phyloP scores from a whole-genome alignment of 1,140 invertebrate genomes.

The Zaprionus vittiger region DNA sequence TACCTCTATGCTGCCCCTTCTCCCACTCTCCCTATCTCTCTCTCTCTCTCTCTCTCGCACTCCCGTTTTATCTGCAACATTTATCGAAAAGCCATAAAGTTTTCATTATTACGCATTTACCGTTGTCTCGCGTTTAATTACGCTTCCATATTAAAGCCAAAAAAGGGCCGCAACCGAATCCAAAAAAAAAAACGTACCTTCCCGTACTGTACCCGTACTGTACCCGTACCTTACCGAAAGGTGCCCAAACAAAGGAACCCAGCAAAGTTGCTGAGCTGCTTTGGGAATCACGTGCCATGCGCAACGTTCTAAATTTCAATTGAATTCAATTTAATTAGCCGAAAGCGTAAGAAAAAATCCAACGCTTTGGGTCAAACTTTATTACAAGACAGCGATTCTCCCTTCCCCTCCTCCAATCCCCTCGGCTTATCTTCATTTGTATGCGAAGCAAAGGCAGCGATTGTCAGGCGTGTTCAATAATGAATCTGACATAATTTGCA shows the following conservation, averaged over 20 bases:
- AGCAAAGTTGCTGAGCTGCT: slow-evolving; percentile 26
- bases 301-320: slow-evolving; percentile 81
- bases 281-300: slow-evolving; percentile 70
- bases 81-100: slow-evolving; percentile 81
- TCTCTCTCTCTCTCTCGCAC: slow-evolving; percentile 7
- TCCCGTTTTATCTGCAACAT: slow-evolving; percentile 47
- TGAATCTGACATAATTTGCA: slow-evolving; percentile 77
- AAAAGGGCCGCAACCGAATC: slow-evolving; percentile 45
- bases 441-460: slow-evolving; percentile 46
- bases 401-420: neutral
- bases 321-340: slow-evolving; percentile 82
- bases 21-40: slow-evolving; percentile 7
- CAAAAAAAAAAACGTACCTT: neutral
- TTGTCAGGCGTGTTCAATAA: slow-evolving; percentile 47
- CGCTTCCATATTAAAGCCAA: slow-evolving; percentile 66
- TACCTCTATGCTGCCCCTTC: slow-evolving; percentile 6
- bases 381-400: slow-evolving; percentile 9
- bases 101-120: slow-evolving; percentile 78
- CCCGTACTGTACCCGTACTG: neutral
- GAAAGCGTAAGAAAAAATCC: slow-evolving; percentile 71
- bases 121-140: slow-evolving; percentile 74
- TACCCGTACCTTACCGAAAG: slow-evolving; percentile 7
- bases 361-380: slow-evolving; percentile 40
- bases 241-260: slow-evolving; percentile 28
- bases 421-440: slow-evolving; percentile 65